Evolutionary conservation across 2,888 invertebrate genomes (phyloP).

Genomic region (Drosophila algonquin): DNA sequence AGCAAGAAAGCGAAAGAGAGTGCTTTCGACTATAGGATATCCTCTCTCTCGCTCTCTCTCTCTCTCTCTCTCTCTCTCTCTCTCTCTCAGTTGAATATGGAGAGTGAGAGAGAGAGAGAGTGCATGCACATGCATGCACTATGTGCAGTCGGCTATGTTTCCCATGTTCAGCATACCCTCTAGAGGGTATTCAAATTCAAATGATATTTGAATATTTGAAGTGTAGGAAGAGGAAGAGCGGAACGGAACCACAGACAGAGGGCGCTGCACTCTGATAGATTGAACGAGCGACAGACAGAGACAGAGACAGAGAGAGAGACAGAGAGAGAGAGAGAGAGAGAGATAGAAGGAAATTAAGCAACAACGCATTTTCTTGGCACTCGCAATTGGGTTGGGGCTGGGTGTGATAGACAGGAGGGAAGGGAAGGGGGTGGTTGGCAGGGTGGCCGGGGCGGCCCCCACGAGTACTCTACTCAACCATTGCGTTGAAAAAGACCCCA

Average conservation of each 20-base stretch:
- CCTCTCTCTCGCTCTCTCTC: background rate
- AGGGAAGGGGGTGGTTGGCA: background rate
- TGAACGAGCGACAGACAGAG: background rate
- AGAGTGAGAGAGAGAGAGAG: background rate
- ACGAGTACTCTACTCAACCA: slow-evolving; percentile 32
- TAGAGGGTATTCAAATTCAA: slow-evolving; percentile 40
- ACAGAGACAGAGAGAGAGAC: slow-evolving; percentile 7
- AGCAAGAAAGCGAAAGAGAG: slow-evolving; percentile 15
- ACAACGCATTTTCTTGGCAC: slow-evolving; percentile 77
- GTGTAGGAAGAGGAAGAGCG: slow-evolving; percentile 5
- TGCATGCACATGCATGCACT: background rate
- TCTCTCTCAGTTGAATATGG: background rate
- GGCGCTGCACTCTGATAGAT: slow-evolving; percentile 30
- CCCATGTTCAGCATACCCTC: background rate
- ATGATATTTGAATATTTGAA: slow-evolving; percentile 70
- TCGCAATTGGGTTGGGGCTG: slow-evolving; percentile 73
- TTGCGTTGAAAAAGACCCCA: slow-evolving; percentile 29
- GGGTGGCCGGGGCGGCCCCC: slow-evolving; percentile 3
- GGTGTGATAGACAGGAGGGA: slow-evolving; percentile 38
- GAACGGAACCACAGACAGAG: background rate
- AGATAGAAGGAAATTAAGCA: slow-evolving; percentile 64
- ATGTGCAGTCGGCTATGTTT: too few relatives aligned
- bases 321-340: slow-evolving; percentile 37
- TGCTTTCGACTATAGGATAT: background rate
- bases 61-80: background rate